phyloP scores from a whole-genome alignment of 2,113 vertebrate genomes.

The Centropristis striata region DNA sequence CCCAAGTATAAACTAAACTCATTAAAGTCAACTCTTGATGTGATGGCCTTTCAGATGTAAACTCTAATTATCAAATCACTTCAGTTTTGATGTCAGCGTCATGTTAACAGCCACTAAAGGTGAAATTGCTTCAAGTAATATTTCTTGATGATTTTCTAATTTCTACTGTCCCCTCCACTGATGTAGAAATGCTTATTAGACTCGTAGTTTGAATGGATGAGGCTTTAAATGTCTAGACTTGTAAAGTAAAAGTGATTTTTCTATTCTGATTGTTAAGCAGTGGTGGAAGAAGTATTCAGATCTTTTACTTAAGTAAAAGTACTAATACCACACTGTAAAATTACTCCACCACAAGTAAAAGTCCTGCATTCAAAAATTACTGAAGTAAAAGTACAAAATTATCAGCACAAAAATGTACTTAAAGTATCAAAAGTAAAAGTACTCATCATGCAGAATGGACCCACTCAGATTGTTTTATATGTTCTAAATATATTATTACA shows the following conservation, averaged over 20 bases:
- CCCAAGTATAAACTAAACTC: neutral
- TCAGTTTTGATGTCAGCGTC: neutral
- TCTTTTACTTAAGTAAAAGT: no score
- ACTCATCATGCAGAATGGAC: no score
- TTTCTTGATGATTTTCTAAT: neutral
- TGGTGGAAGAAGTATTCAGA: no score
- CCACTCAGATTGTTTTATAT: no score
- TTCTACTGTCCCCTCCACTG: neutral
- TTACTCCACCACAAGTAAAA: no score
- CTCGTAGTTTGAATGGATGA: neutral
- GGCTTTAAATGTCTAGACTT: neutral
- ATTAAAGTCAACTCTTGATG: conserved; percentile 1
- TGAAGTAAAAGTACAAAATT: no score
- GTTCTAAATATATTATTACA: no score
- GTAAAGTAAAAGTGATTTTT: conserved; percentile 10
- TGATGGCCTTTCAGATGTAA: neutral
- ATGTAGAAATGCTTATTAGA: neutral
- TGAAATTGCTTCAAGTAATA: conserved; percentile 5
- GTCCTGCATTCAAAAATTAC: no score
- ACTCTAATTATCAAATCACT: neutral
- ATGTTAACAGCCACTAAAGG: conserved; percentile 3
- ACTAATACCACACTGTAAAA: no score
- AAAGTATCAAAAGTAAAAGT: no score
- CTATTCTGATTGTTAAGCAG: neutral
- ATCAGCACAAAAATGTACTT: no score